These are phyloP conservation scores for Chromobotia macracanthus DNA, from an alignment of 2,797 vertebrate genomes.

Conservation along the genomic window DNA sequence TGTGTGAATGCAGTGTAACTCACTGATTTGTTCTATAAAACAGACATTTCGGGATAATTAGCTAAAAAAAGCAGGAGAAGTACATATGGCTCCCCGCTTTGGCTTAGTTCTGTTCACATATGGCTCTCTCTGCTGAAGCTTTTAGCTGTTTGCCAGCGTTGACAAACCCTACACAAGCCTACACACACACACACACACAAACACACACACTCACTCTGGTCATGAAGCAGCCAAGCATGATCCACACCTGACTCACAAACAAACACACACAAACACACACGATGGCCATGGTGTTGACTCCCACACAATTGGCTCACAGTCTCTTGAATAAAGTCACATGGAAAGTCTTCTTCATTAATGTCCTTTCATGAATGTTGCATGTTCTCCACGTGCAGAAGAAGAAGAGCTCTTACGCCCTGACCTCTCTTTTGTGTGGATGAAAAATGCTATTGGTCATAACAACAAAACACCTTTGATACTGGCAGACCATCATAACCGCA, in stretches of 20 bases:
- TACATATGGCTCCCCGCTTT: conserved; percentile 53
- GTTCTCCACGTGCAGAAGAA: conserved; percentile 14
- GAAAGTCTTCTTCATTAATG: not conserved
- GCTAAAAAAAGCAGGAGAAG: conserved; percentile 44
- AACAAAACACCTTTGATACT: conserved; percentile 35
- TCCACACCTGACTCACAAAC: conserved; percentile 50
- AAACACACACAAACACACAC: conserved; percentile 32
- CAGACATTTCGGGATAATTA: conserved; percentile 46
- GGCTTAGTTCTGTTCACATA: conserved; percentile 54
- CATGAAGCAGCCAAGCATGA: conserved; percentile 44
- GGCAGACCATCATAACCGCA: not conserved
- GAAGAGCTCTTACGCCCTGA: conserved; percentile 4
- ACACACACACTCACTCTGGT: conserved; percentile 33
- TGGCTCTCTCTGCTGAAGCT: conserved; percentile 56
- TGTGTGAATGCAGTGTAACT: conserved; percentile 16
- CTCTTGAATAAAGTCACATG: conserved; percentile 1
- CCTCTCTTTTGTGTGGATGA: conserved; percentile 22
- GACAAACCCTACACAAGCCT: conserved; percentile 26
- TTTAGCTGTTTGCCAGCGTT: conserved; percentile 56
- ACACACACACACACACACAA: conserved; percentile 36
- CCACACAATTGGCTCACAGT: conserved; percentile 52
- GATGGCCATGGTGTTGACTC: conserved; percentile 33
- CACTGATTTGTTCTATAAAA: conserved; percentile 50
- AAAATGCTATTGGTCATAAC: conserved; percentile 24
- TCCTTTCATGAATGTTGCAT: not conserved